Evolutionary conservation across 23 tunicate species (phyloP), one percentile per base, ranked within the genome.

Genomic region (Halocynthia aurantium): DNA sequence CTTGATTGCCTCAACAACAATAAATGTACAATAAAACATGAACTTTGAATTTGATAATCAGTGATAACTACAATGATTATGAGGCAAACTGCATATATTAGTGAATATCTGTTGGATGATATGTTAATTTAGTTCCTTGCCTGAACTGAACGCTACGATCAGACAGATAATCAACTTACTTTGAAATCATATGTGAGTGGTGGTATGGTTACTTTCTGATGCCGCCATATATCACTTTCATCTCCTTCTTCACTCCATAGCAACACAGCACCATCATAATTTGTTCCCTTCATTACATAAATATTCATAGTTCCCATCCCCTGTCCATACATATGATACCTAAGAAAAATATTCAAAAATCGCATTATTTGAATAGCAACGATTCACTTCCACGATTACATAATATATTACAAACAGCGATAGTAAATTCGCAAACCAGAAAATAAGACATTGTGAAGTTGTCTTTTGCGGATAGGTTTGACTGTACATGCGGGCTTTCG

Each of bases 241-340:
- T 92, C 77, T 51, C 98, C 98, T 17, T 70, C 51, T 50, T 57
- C 52, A 5, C 78, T 64, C 98, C 98, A 92, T 31, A 87, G 58
- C 9, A 81, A 53, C 19, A n/a, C 17, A 12, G 54, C 10, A 52
- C 82, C 74, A 12, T 74, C 53, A 51, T 78, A 78, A 50, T 92
- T 81, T 8, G 69, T 53, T 51, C 67, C 73, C 5, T 82, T 86
- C 60, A 82, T 88, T 5, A 80, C 80, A 88, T 92, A 86, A 7
- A 92, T 74, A 69, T 82, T 92, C 61, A 92, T 69, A 6, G 88
- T 79, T 13, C 98, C 98, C 92, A 86, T 78, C 6, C 98, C 98
- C 50, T 82, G 85, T 10, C 98, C 98, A 56, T 82, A 82, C 98
- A 92, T 92, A 69, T 86, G 85, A 61, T 86, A 92, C 98, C 98